Evolutionary conservation across 2,113 vertebrate species (phyloP), one percentile per base, ranked within the genome.

Genomic region (Oryctolagus cuniculus): DNA sequence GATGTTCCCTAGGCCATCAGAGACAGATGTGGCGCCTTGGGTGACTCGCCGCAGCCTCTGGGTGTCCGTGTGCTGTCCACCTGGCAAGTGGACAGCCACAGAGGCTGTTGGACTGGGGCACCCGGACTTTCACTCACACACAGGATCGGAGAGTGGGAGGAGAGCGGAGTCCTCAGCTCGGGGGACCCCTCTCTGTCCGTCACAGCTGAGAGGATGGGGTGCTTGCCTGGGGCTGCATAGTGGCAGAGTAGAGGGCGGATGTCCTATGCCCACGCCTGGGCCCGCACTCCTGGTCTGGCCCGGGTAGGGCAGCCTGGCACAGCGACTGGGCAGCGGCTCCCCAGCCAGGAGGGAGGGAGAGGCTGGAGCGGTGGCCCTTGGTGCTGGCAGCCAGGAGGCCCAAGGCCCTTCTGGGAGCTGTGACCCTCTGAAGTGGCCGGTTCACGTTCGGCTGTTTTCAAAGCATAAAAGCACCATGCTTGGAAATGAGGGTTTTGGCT

Each of bases 401-500:
- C 24, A 25, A 69, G 93, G 79, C 44, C 24, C 49, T 64, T 84
- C 94, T 4, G 6, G 77, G 86, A 90, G 73, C 63, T 29, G 55
- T 82, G 82, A 87, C 86, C 93, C 90, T 90, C 89, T 66, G 44
- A 78, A 93, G 31, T 61, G 69, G 53, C 25, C 87, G 64, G 84
- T 95, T 97, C 93, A 83, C 89, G 1, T 91, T 95, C 92, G 89
- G 79, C 66, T 94, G 88, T 95, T 96, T 75, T 90, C 79, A 73
- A 75, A 98, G 96, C 86, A 80, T 93, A 85, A 96, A 97, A 97
- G 12, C 89, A 64, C 90, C 74, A 49, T 16, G 6, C 82, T 1
- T 97, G 94, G 97, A 98, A 97, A 90, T 92, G 84, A 31, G 69
- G 96, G 84, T 97, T 89, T 96, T 97, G 98, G 97, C 97, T 96